phyloP scores from a whole-genome alignment of 2,797 vertebrate species.

The Numenius phaeopus region DNA sequence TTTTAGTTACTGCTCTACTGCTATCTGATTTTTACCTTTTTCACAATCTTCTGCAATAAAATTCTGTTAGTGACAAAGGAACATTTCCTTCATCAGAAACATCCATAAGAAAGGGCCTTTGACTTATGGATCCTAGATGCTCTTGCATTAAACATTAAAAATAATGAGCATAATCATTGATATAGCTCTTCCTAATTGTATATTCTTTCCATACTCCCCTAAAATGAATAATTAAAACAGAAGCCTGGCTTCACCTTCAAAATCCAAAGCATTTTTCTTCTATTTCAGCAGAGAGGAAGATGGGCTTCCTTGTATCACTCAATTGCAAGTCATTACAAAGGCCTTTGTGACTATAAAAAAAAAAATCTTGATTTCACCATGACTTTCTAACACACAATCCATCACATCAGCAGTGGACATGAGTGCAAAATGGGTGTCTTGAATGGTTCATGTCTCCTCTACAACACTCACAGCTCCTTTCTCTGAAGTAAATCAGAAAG shows the following conservation, averaged over 20 bases:
- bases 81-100: neutral
- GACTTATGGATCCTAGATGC: neutral
- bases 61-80: neutral
- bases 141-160: neutral
- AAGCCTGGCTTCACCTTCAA: neutral
- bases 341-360: neutral
- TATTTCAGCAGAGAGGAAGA: neutral
- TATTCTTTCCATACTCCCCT: neutral
- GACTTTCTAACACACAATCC: neutral
- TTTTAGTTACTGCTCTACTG: neutral
- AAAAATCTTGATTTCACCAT: neutral
- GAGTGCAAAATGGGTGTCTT: neutral
- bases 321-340: neutral
- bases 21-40: neutral
- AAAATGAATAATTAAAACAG: neutral
- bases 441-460: neutral
- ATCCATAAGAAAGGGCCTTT: neutral
- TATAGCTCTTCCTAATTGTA: neutral
- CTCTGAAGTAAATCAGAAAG: neutral
- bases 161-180: neutral
- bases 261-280: neutral
- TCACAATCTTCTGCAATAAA: neutral
- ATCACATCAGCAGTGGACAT: neutral
- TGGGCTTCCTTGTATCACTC: neutral
- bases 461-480: neutral